Evolutionary conservation across 64 coral and sea anemone genomes (phyloP), one percentile per base, ranked within the genome.

Genomic region (Orbicella faveolata): DNA sequence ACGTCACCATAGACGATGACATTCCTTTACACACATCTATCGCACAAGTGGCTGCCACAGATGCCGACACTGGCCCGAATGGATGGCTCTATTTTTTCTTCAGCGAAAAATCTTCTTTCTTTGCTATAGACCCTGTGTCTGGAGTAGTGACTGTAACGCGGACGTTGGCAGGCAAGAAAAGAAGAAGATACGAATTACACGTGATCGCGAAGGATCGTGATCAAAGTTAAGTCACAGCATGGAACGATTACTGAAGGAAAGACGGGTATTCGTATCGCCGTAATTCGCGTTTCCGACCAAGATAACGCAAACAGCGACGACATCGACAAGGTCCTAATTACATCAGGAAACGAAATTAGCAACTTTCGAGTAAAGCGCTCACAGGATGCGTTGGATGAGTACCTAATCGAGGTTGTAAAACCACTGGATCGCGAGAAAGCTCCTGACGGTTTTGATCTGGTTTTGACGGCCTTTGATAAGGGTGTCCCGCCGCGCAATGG

Each of bases 11-110:
- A 34, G 75, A 84, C 18, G 95, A 96, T 39, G 88, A 90, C 62
- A 96, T 79, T n/a, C 63, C 72, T 64, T 36, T 88, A 25, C 88
- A 90, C 44, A 88, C 91, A 8, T 77, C 88, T 6, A 57, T 96
- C 41, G 92, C 89, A 23, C 90, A 55, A 77, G 86, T 96, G 34
- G 14, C 68, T 64, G 91, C 92, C 34, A 79, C 64, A 21, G 95
- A 96, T 61, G 88, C 91, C 11, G 95, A 96, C 75, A 61, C 62
- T 23, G 95, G 95, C 34, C 70, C 69, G 52, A 93, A 93, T 90
- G 95, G 95, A 23, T 63, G 63, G 33, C 88, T 96, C 21, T 93
- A 85, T 79, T 96, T 80, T 80, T 83, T 83, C 7, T 93, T 93
- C 39, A 87, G 33, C n/a, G 30, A 18, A 16, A 75, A 57, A 65